Base-by-base conservation (phyloP, 2,888 invertebrate species). In the Drosophila lacicola region DNA sequence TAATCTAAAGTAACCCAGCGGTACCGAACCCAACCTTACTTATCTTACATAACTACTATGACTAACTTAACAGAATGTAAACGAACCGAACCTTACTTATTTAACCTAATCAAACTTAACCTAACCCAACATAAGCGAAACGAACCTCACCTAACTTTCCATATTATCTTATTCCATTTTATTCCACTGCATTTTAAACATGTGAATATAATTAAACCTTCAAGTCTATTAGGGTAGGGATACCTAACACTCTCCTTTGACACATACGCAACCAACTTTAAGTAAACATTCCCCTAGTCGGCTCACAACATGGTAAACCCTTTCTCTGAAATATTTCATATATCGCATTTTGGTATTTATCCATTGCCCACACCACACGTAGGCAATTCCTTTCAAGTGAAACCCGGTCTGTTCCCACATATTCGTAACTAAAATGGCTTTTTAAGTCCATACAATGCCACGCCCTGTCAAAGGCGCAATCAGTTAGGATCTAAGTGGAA, bases 401-500 rank as follows among this genome's bases (percentile, higher is more conserved):
- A 77, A 60, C 60, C 51, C 41, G 46, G 11, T 17, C 65, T 53
- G 44, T 58, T 73, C 54, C 61, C 66, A 58, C 63, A 61, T 47
- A 47, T 65, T 54, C 60, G 61, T 56, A 51, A 51, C 42, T 47
- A 50, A 70, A 87, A 87, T 81, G 69, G 65, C 69, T 68, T 76
- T 82, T 78, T 70, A 72, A 83, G 78, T 80, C 57, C 56, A 81
- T 65, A 70, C 64, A 64, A 17, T 74, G 78, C 82, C 78, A 79
- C 75, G 68, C 76, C 75, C 69, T 82, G 76, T 83, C 87, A 80
- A 83, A 62, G 55, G 55, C 67, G 56, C 75, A 83, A 86, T 83
- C 83, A 82, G 88, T 75, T 71, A 68, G 72, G 81, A 84, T 83
- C 83, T 88, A 83, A 86, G 81, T 84, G 88, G 81, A 84, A 84